These are phyloP conservation scores for Dermochelys coriacea DNA, from an alignment of 2,797 vertebrate species.

Conservation along the genomic window DNA sequence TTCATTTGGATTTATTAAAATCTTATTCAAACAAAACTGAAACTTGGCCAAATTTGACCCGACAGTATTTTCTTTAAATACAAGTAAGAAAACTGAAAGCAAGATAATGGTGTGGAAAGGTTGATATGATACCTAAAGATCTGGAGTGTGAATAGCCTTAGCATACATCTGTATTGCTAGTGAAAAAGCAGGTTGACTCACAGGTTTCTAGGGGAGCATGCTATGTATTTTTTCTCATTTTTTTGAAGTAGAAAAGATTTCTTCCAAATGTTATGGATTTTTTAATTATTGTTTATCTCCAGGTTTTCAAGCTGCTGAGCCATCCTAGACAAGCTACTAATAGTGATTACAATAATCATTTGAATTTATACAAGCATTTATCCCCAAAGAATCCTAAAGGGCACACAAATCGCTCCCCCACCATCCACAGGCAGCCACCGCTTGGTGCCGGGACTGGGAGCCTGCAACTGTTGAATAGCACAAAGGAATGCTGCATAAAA, in stretches of 20 bases:
- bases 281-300: not conserved
- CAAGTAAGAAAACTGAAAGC: slow-evolving; percentile 32
- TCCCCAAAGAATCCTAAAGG: not conserved
- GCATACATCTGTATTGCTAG: not conserved
- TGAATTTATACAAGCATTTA: not conserved
- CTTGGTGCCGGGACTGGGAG: not conserved
- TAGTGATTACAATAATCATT: not conserved
- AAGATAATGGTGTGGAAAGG: not conserved
- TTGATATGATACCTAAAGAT: slow-evolving; percentile 16
- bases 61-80: not conserved
- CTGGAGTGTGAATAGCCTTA: slow-evolving; percentile 18
- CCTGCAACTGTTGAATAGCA: not conserved
- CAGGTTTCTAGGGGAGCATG: slow-evolving; percentile 16
- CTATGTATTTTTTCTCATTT: slow-evolving; percentile 18
- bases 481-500: not conserved
- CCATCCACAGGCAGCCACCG: not conserved
- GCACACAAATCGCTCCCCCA: not conserved
- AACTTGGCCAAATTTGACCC: slow-evolving; percentile 23
- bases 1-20: not conserved
- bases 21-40: not conserved
- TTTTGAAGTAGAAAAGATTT: slow-evolving; percentile 47
- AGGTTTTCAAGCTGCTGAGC: not conserved
- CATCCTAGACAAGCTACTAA: not conserved
- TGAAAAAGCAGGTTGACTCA: slow-evolving; percentile 35
- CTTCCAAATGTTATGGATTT: not conserved